Evolutionary conservation across 2,113 vertebrate species (phyloP), one percentile per base, ranked within the genome.

Genomic region (Motacilla alba): DNA sequence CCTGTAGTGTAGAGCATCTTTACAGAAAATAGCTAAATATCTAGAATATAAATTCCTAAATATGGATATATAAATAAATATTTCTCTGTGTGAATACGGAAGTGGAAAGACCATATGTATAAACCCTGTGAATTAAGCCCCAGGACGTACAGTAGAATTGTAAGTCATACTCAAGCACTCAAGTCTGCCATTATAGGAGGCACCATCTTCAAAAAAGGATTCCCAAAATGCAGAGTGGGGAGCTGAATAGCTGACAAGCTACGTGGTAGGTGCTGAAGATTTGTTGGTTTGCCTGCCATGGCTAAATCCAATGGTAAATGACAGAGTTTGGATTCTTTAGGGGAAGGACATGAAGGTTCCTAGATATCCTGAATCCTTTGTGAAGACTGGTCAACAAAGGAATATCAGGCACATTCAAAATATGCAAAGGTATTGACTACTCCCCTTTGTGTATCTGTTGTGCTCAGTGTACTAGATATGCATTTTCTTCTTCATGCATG

Each of bases 191-290:
- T 83, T 49, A 44, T 18, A 50, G 22, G 26, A 85, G 15, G 7
- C 6, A 72, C 15, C n/a, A 41, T 33, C 39, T 75, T 92, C 81
- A 70, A 23, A 84, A 67, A 47, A 37, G 5, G 3, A 53, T 64
- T 75, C 33, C 22, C 15, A 87, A 56, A 87, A 83, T 24, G 35
- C 16, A 44, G 41, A 46, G 28, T 21, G 13, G 24, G 23, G 31
- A 80, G 7, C 12, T 58, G 47, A 70, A 11, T 64, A 50, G 15
- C 19, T 72, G 50, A 64, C 22, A 62, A 82, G 24, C 9, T 43
- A 15, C 0, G 0, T 68, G 27, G 2, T 11, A 39, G 30, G 4
- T 35, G 26, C 15, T 73, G 44, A 39, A 43, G 30, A n/a, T 1
- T 1, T 11, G 5, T 24, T 50, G 10, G 17, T 76, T 72, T 93